Conservation (phyloP, 2,797 vertebrate genomes). For the Rhinophrynus dorsalis region DNA sequence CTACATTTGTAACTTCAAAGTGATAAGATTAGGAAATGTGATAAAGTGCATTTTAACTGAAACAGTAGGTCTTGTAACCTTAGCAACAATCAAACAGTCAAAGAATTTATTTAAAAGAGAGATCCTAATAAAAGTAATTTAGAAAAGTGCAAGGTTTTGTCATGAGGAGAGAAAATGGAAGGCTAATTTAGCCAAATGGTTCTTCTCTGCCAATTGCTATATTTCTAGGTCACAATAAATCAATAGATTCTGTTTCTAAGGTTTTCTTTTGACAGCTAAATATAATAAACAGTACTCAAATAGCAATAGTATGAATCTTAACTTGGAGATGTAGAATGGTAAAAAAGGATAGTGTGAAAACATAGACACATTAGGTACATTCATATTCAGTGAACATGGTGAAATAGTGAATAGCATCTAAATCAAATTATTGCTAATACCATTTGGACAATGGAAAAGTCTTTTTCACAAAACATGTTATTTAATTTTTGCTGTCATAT, state of each 20-base stretch:
- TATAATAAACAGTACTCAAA: conserved; percentile 41
- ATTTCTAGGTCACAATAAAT: conserved; percentile 34
- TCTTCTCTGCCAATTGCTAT: conserved; percentile 36
- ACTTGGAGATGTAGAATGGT: background rate
- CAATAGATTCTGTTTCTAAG: conserved; percentile 19
- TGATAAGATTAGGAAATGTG: background rate
- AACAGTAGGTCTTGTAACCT: background rate
- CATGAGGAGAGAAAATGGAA: conserved; percentile 24
- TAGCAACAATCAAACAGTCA: conserved; percentile 6
- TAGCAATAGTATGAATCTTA: conserved; percentile 15
- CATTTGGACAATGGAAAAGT: no score
- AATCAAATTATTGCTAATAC: background rate
- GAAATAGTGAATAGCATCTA: background rate
- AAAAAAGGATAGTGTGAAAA: background rate
- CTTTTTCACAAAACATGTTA: no score
- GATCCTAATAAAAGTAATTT: conserved; percentile 30
- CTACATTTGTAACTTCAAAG: background rate
- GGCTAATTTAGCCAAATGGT: conserved; percentile 38
- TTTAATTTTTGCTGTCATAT: no score
- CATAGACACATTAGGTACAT: background rate
- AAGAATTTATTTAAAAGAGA: conserved; percentile 24
- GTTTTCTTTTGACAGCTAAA: conserved; percentile 39
- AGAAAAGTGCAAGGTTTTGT: conserved; percentile 30
- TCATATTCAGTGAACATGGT: background rate
- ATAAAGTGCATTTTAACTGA: background rate